Evolutionary conservation across 2,113 vertebrate genomes (phyloP), one percentile per base, ranked within the genome.

Genomic region (Hippocampus guttulatus): DNA sequence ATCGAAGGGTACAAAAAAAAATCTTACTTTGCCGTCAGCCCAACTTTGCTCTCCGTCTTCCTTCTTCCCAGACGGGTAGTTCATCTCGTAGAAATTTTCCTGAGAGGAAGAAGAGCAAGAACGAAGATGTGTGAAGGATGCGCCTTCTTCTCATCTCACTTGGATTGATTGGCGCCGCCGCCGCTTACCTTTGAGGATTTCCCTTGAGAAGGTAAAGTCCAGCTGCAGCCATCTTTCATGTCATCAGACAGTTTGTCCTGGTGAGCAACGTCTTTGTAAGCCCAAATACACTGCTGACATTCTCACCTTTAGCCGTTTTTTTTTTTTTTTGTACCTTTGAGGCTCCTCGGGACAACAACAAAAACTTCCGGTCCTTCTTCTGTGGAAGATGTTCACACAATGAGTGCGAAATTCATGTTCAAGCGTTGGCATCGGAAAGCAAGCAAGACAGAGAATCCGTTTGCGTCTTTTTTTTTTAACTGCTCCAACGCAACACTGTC

Each of bases 271-370:
- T 9, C 0, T 25, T 27, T 21, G 23, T 2, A 68, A 65, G 60
- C 5, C 21, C 30, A n/a, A 1, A 8, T 14, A 60, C 14, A 52
- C 12, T 20, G 27, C 9, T 5, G 6, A 30, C 2, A n/a, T 21
- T 0, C 3, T 18, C 12, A 23, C 16, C 43, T 51, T 61, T 14
- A 7, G 5, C 16, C 6, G 14, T 0, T 49, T 47, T 0, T 5
- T 27, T 47, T 0, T 0, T 5, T 27, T 47, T 0, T 5, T 27
- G 55, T 84, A 92, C 92, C 89, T 91, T 92, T 5, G 90, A 90
- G 4, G 70, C 60, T 85, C 84, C 86, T 64, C 80, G 84, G 61
- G 87, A 79, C 1, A 80, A 8, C 0, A 87, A 8, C 0, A 86
- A 84, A 60, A 81, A 61, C 15, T 20, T 77, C 30, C 12, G 87